A percentile compares a stretch with the other conserved stretches of the same genome.
Evolutionary conservation across 2,113 vertebrate species (phyloP).

Genomic region (Podarcis muralis): DNA sequence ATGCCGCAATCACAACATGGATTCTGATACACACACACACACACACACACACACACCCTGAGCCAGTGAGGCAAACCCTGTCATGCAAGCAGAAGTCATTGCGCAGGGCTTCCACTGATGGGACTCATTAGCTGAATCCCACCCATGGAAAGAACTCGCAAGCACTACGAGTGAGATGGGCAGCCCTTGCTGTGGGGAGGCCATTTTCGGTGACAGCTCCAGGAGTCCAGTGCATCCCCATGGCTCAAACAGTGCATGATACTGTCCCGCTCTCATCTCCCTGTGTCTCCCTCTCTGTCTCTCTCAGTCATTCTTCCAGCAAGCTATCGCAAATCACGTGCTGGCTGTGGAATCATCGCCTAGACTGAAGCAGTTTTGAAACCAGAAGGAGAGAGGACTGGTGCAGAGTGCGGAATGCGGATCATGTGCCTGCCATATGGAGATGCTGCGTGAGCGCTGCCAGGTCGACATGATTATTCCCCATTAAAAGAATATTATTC

Average conservation of each 20-base stretch:
- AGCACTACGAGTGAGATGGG: too few relatives aligned
- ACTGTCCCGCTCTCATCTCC: not conserved
- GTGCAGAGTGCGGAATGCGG: constrained; percentile 38
- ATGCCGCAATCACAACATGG: not conserved
- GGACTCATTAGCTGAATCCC: too few relatives aligned
- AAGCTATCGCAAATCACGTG: not conserved
- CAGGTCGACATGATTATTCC: constrained; percentile 61
- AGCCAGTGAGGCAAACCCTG: too few relatives aligned
- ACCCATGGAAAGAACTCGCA: not conserved
- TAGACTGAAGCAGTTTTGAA: constrained; percentile 43
- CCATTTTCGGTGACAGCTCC: not conserved
- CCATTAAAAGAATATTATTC: constrained; percentile 68
- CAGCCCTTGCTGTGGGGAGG: not conserved
- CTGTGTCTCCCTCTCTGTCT: not conserved
- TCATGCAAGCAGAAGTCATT: too few relatives aligned
- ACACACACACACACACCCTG: too few relatives aligned
- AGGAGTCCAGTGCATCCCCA: not conserved
- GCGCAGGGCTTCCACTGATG: too few relatives aligned
- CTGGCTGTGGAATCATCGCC: constrained; percentile 34
- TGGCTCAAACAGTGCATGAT: not conserved
- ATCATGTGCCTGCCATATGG: constrained; percentile 70
- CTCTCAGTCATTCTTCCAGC: not conserved
- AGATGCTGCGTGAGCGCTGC: constrained; percentile 50
- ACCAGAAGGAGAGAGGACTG: constrained; percentile 60
- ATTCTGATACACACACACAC: too few relatives aligned